phyloP scores from a whole-genome alignment of 2,113 vertebrate genomes.

The Limnothrissa miodon region DNA sequence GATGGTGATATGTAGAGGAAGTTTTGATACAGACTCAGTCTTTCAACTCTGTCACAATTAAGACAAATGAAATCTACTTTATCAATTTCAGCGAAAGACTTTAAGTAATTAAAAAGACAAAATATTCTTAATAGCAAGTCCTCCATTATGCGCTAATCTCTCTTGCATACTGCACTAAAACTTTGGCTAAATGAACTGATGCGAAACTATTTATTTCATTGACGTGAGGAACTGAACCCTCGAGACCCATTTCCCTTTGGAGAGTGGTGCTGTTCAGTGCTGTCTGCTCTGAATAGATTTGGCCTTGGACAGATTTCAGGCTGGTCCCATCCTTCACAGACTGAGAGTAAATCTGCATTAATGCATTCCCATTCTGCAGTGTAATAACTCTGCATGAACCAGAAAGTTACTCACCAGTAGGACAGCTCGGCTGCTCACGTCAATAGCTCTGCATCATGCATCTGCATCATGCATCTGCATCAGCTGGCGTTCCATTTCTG shows the following conservation, averaged over 20 bases:
- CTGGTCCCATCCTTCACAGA: constrained; percentile 23
- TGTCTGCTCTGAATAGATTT: constrained; percentile 19
- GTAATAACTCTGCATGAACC: constrained; percentile 20
- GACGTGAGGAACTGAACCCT: constrained; percentile 20
- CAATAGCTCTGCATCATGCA: constrained; percentile 34
- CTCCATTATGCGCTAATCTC: constrained; percentile 8
- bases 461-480: too few relatives aligned
- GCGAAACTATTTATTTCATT: constrained; percentile 29
- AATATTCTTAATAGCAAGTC: constrained; percentile 27
- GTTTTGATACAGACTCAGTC: neutral
- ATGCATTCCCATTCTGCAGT: neutral
- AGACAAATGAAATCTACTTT: neutral
- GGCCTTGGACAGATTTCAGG: constrained; percentile 31
- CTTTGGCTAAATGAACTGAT: constrained; percentile 21
- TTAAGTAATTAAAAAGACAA: neutral
- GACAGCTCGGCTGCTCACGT: constrained; percentile 9
- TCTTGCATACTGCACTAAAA: neutral
- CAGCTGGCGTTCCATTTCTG: neutral
- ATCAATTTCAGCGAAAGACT: neutral
- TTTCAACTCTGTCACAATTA: neutral
- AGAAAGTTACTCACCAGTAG: neutral
- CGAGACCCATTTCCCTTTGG: constrained; percentile 15
- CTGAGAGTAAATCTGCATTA: constrained; percentile 38
- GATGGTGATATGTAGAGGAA: neutral
- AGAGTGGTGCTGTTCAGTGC: constrained; percentile 25